Evolutionary conservation across 2,888 invertebrate species (phyloP).

Genomic region (Ametastegia equiseti): DNA sequence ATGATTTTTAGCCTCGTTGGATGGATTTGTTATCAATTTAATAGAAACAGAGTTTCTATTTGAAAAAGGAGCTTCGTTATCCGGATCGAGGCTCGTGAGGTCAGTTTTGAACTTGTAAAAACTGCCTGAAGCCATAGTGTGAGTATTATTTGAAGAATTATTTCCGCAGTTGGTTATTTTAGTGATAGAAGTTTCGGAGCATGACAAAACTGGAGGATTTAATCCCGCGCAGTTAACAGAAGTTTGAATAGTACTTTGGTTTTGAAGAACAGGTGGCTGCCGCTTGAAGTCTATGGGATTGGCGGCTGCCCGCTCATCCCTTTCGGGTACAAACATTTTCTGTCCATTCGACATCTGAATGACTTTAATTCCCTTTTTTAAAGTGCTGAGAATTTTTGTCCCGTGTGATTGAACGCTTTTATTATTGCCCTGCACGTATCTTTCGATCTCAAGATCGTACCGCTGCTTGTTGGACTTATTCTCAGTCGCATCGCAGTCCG

Average conservation of each 20-base stretch:
- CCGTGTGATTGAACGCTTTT: not conserved
- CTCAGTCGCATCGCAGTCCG: not conserved
- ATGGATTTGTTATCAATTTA: not conserved
- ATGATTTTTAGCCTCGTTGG: not conserved
- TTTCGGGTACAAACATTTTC: conserved; percentile 1
- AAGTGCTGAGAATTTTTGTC: not conserved
- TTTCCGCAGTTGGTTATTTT: not conserved
- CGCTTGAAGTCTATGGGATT: not conserved
- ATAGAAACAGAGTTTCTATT: conserved; percentile 7
- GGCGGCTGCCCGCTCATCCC: not conserved
- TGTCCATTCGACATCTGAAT: conserved; percentile 24
- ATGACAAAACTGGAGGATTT: conserved; percentile 25
- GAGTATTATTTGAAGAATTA: not conserved
- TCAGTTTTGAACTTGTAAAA: not conserved
- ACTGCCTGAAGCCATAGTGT: not conserved
- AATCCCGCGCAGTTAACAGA: conserved; percentile 5
- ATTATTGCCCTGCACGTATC: not conserved
- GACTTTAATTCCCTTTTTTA: conserved; percentile 12
- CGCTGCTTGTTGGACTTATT: not conserved
- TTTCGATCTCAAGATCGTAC: not conserved
- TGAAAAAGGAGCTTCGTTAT: not conserved
- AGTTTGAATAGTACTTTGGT: conserved; percentile 34
- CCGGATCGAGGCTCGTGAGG: not conserved
- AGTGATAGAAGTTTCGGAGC: conserved; percentile 13
- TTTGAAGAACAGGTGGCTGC: conserved; percentile 21